Percentiles rank a stretch among this genome's conserved stretches.
phyloP scores from a whole-genome alignment of 2,888 invertebrate genomes.

The Epsilonema sp. region DNA sequence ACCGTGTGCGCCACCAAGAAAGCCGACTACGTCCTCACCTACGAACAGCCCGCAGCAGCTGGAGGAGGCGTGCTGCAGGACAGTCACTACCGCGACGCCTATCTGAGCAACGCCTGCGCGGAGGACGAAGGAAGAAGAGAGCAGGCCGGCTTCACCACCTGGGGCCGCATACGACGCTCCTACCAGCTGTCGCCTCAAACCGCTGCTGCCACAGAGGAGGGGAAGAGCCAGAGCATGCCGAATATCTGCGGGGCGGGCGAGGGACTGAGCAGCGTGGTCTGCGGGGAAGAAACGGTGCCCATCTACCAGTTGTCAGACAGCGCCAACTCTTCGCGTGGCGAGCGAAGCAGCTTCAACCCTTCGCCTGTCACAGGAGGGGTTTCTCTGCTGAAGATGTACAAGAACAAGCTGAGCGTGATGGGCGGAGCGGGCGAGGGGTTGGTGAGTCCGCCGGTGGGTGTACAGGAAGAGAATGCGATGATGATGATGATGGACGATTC shows the following conservation, averaged over 20 bases:
- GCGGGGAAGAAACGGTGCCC: not conserved
- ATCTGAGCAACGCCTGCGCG: not conserved
- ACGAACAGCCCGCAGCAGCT: constrained; percentile 11
- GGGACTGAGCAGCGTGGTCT: not conserved
- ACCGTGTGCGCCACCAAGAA: constrained; percentile 15
- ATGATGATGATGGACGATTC: no score
- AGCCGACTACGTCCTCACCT: constrained; percentile 26
- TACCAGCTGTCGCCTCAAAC: constrained; percentile 11
- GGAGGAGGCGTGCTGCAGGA: not conserved
- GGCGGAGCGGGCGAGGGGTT: not conserved
- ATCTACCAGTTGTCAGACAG: not conserved
- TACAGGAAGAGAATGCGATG: no score
- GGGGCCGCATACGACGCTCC: constrained; percentile 22
- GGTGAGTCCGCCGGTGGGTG: no score
- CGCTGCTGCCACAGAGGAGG: not conserved
- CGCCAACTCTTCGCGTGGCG: not conserved
- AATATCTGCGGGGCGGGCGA: constrained; percentile 7
- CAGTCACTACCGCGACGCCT: constrained; percentile 1
- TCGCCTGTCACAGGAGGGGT: not conserved
- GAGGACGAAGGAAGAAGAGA: not conserved
- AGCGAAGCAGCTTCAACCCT: not conserved
- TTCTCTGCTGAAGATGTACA: constrained; percentile 1
- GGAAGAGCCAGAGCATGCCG: constrained; percentile 15
- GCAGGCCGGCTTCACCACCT: constrained; percentile 19
- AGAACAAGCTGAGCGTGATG: not conserved